Evolutionary conservation across 2,888 invertebrate species (phyloP).

Genomic region (Cephus rjabovi): DNA sequence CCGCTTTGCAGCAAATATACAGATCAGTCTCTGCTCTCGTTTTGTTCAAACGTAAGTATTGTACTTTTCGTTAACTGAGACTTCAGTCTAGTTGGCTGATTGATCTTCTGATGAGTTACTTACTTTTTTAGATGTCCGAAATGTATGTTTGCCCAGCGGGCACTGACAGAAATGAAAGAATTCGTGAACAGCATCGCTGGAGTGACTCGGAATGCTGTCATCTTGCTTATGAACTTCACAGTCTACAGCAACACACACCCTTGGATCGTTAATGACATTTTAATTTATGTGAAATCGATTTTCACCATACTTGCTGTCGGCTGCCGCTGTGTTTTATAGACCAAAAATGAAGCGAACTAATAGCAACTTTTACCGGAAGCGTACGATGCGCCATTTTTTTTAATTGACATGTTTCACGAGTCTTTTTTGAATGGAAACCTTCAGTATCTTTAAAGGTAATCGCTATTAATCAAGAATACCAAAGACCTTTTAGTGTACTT

Average conservation of each 20-base stretch:
- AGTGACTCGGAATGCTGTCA: conserved; percentile 62
- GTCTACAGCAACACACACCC: conserved; percentile 44
- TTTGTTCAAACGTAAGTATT: conserved; percentile 56
- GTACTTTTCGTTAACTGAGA: background rate
- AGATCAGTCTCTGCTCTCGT: conserved; percentile 57
- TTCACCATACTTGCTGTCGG: background rate
- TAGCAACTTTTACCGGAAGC: background rate
- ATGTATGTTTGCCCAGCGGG: conserved; percentile 28
- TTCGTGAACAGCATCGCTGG: conserved; percentile 56
- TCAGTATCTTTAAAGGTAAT: background rate
- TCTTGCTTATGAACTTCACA: conserved; percentile 58
- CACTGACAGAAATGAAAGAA: conserved; percentile 28
- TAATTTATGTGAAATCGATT: background rate
- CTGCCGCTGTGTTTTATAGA: background rate
- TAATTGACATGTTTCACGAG: background rate
- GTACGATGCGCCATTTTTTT: too few relatives aligned
- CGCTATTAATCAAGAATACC: background rate
- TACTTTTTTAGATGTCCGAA: conserved; percentile 41
- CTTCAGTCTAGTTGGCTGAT: background rate
- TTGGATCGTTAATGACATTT: background rate
- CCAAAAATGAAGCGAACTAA: background rate
- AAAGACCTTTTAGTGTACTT: background rate
- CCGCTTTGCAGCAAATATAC: conserved; percentile 54
- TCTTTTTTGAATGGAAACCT: background rate
- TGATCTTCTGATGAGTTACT: background rate